Conservation (phyloP, 2,888 invertebrate genomes). For the Girardia tigrina region DNA sequence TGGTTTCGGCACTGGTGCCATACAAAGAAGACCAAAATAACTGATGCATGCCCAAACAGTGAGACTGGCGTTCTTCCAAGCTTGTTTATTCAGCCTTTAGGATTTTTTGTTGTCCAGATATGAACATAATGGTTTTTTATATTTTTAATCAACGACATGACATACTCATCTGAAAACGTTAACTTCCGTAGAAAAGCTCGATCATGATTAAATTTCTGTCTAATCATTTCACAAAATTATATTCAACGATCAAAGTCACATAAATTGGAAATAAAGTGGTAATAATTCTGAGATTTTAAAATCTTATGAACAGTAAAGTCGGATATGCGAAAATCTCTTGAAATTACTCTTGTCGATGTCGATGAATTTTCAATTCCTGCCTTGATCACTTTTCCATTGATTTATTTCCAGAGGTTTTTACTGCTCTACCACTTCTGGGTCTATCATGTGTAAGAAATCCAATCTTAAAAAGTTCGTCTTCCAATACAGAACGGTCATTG, state of each 20-base stretch:
- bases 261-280: slow-evolving; percentile 28
- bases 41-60: slow-evolving; percentile 33
- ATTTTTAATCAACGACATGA: slow-evolving; percentile 28
- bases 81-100: slow-evolving; percentile 25
- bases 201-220: slow-evolving; percentile 1
- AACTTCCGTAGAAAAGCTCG: slow-evolving; percentile 27
- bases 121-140: slow-evolving; percentile 30
- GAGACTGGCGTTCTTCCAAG: slow-evolving; percentile 30
- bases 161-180: slow-evolving; percentile 32
- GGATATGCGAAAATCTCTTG: slow-evolving; percentile 20
- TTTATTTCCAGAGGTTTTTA: no score
- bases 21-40: slow-evolving; percentile 27
- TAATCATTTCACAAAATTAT: slow-evolving; percentile 29
- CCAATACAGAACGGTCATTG: no score
- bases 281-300: slow-evolving; percentile 27
- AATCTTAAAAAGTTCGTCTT: no score
- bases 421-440: no score
- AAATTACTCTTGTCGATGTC: slow-evolving; percentile 28
- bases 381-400: no score
- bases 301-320: slow-evolving; percentile 25
- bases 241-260: slow-evolving; percentile 31
- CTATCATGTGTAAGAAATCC: no score
- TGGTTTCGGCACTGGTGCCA: neutral
- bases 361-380: slow-evolving; percentile 25
- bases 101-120: slow-evolving; percentile 30